A percentile compares a stretch with the other conserved stretches of the same genome.
Conservation (phyloP, 2,797 vertebrate genomes). For the Scarus forsteni region DNA sequence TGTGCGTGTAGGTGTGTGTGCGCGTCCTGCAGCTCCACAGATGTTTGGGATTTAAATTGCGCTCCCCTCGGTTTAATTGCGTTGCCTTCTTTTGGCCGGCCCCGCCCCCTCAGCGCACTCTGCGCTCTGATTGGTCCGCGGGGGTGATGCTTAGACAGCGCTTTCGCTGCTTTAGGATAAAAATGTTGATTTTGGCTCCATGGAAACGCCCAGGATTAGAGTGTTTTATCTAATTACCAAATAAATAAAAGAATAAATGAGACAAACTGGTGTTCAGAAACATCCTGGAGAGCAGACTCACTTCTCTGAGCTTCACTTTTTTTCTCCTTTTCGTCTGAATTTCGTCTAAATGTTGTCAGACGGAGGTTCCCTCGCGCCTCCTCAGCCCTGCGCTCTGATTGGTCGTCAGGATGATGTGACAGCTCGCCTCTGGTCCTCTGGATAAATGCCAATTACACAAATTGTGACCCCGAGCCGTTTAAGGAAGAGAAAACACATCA, state of each 20-base stretch:
- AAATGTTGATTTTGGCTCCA: too few species aligned
- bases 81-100: constrained; percentile 33
- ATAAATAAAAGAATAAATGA: too few species aligned
- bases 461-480: constrained; percentile 51
- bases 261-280: too few species aligned
- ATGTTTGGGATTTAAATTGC: constrained; percentile 89
- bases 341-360: too few species aligned
- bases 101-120: constrained; percentile 57
- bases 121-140: neutral
- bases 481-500: constrained; percentile 51
- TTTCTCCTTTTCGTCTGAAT: too few species aligned
- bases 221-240: too few species aligned
- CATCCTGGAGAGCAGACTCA: too few species aligned
- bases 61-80: constrained; percentile 91
- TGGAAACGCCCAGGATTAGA: too few species aligned
- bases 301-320: too few species aligned
- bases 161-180: too few species aligned
- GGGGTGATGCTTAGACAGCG: neutral
- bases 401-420: neutral
- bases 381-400: constrained; percentile 11
- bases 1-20: too few species aligned
- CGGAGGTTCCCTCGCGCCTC: constrained; percentile 48
- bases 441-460: constrained; percentile 61
- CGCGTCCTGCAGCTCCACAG: constrained; percentile 21
- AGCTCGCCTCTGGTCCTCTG: constrained; percentile 22